Evolutionary conservation across 2,888 invertebrate species (phyloP), one percentile per base, ranked within the genome.

Genomic region (Alloscopus bannaensis): DNA sequence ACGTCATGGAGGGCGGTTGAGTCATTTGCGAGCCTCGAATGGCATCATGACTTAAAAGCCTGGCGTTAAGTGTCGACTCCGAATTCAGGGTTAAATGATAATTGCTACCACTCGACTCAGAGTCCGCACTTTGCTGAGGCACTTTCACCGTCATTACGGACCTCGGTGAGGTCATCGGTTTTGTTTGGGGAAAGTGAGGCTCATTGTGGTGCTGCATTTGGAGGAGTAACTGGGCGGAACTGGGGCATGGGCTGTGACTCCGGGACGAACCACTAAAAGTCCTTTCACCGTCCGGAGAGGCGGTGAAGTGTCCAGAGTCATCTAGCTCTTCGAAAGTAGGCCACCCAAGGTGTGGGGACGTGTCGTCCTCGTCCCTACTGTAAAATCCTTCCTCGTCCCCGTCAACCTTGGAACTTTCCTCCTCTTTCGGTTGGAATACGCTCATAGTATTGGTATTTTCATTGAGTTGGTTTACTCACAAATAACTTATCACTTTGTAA

Each of bases 271-370:
- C 79, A 52, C 76, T 72, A 18, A 65, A 55, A 24, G 69, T 55
- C 47, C 62, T 42, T 42, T 80, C 82, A 20, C 75, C 78, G 62
- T 83, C 83, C 16, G 83, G 83, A 40, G 83, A 82, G 4, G 81
- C 82, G 18, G 84, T 82, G 31, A 83, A 84, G 72, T 83, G 80
- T n/a, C 84, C 84, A 13, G 84, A 83, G 59, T 84, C 83, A 76
- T 82, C 81, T 11, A 76, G 36, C 59, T 81, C 81, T 45, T 71
- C 71, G 60, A 69, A 78, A 2, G 62, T 64, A 8, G 77, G 65
- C 78, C 78, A 78, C 3, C 57, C 65, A 40, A 65, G 78, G 36
- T 76, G 76, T 1, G 55, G 45, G 4, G 70, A 65, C 3, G 57
- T 28, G 16, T 29, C n/a, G 4, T 64, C 77, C 40, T 78, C 78